Percentiles rank a stretch among this genome's conserved stretches.
These are phyloP conservation scores for Sciurus carolinensis DNA, from an alignment of 2,797 vertebrate genomes.

Conservation along the genomic window DNA sequence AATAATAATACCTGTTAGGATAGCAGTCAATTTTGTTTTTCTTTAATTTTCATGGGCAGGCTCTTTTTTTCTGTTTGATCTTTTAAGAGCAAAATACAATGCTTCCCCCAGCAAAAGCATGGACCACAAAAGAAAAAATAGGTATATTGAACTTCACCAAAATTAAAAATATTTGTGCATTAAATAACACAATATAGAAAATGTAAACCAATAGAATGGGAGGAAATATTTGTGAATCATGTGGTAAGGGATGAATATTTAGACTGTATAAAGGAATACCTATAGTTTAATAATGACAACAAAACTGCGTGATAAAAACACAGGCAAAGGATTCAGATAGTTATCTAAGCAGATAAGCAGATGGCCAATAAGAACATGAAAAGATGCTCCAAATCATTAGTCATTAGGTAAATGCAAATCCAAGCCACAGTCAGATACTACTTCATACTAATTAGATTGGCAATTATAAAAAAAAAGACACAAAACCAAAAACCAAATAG, in stretches of 20 bases:
- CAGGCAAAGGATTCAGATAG: not conserved
- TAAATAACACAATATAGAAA: not conserved
- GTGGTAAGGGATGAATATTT: not conserved
- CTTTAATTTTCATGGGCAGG: not conserved
- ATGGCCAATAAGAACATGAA: not conserved
- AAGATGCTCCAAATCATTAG: not conserved
- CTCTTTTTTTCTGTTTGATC: not conserved
- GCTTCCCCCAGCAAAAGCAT: not conserved
- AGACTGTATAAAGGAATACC: not conserved
- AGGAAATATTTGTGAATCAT: constrained; percentile 6
- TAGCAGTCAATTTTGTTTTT: not conserved
- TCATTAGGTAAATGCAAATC: not conserved
- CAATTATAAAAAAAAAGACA: not conserved
- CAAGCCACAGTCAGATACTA: not conserved
- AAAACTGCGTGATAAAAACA: not conserved
- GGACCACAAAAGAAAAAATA: not conserved
- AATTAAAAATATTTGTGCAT: not conserved
- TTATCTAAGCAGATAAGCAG: not conserved
- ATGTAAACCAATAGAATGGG: not conserved
- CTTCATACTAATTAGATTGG: not conserved
- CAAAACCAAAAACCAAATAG: not conserved
- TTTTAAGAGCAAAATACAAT: constrained; percentile 10
- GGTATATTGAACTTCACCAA: not conserved
- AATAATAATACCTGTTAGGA: not conserved
- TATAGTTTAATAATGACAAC: not conserved